Evolutionary conservation across 2,797 vertebrate genomes (phyloP).

Genomic region (Limnodromus scolopaceus): DNA sequence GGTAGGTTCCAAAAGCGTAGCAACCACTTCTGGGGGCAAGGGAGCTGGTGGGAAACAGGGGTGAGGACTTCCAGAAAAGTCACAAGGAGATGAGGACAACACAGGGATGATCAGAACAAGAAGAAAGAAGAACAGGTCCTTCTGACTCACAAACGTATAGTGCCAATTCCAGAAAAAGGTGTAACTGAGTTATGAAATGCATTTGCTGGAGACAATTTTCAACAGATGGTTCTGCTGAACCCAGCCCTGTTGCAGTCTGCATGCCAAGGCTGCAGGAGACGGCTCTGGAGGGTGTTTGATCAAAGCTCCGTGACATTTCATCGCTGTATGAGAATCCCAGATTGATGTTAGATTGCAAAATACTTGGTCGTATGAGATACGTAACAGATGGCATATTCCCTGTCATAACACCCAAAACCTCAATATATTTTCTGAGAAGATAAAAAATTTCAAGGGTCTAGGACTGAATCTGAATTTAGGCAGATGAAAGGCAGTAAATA

Average conservation of each 20-base stretch:
- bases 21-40: background rate
- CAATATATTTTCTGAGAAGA: background rate
- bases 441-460: background rate
- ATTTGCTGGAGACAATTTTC: background rate
- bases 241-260: rapidly evolving
- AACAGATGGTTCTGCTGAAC: background rate
- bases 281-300: background rate
- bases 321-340: background rate
- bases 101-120: background rate
- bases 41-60: background rate
- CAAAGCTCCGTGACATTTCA: background rate
- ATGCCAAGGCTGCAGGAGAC: background rate
- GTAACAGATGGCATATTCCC: background rate
- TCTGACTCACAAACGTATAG: background rate
- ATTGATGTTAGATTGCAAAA: background rate
- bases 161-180: background rate
- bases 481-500: background rate
- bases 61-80: background rate
- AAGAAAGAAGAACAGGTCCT: background rate
- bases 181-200: background rate
- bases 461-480: background rate
- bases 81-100: background rate
- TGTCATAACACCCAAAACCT: background rate
- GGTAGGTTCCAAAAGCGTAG: background rate
- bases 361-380: background rate